Evolutionary conservation across 2,113 vertebrate genomes (phyloP), one percentile per base, ranked within the genome.

Genomic region (Acrocephalus kingi): DNA sequence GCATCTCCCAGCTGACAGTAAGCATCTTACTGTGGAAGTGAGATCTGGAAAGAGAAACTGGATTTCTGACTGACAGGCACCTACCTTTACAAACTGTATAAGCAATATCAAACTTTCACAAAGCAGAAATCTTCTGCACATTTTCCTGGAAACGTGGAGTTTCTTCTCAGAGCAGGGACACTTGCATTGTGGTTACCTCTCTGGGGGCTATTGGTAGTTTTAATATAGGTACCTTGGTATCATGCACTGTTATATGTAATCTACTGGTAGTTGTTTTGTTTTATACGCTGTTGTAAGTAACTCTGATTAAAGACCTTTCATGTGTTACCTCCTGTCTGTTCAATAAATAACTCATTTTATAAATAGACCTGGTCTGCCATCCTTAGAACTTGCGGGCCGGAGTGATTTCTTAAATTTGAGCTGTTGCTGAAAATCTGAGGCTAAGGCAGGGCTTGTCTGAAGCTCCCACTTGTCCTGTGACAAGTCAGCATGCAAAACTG

Each of bases 401-500:
- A 67, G 8, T 17, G 30, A 49, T 49, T 75, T 58, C 35, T 58
- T 85, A 58, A 66, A 30, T 85, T 66, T 58, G 15, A 66, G 16
- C 7, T 64, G n/a, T 49, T 85, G 30, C n/a, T 43, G n/a, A 58
- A 66, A 66, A n/a, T 64, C 49, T 7, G 11, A 64, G 41, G 22
- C 28, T n/a, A 13, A 58, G 43, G 24, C 35, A 75, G 43, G 25
- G 31, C 31, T 49, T 85, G 10, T 30, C 24, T 43, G 52, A 31
- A 58, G 25, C 20, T 76, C 16, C 20, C 35, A 76, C 25, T 58
- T 0, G 0, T 51, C 17, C 31, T 7, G 4, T 30, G 16, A 25
- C 21, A 37, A 75, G 7, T 19, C 3, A 1, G 16, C 27, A 20
- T 52, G 54, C 69, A 72, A 72, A 72, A 43, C 2, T 48, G 30